Conservation (phyloP, 2,797 vertebrate species). For the Numenius phaeopus region DNA sequence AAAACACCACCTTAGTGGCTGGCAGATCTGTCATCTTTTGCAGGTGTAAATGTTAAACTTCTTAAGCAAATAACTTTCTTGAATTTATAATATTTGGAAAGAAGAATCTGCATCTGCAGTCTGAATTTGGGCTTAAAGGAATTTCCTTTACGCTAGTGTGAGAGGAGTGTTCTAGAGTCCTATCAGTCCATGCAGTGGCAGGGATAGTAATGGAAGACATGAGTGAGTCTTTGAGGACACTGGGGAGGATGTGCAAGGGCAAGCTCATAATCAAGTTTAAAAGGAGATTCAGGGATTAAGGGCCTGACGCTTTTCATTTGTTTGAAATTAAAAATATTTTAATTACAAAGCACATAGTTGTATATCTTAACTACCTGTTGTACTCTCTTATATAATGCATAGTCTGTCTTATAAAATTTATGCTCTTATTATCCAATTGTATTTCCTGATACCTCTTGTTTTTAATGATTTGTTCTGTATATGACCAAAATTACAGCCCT, state of each 20-base stretch:
- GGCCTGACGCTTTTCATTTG: background rate
- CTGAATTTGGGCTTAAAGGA: background rate
- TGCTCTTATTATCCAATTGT: rapidly evolving
- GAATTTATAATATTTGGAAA: background rate
- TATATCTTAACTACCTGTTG: background rate
- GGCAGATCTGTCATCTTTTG: background rate
- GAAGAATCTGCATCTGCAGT: background rate
- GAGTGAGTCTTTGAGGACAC: background rate
- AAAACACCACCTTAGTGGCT: background rate
- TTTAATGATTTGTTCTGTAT: background rate
- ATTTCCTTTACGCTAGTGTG: rapidly evolving
- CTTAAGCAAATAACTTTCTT: background rate
- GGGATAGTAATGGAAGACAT: background rate
- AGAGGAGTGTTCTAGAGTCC: background rate
- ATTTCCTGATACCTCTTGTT: background rate
- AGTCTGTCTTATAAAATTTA: background rate
- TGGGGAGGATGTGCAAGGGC: background rate
- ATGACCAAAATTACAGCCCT: background rate
- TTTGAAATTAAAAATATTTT: background rate
- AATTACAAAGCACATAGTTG: background rate
- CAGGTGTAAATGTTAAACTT: background rate
- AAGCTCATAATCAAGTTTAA: background rate
- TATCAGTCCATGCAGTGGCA: background rate
- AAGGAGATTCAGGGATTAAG: background rate
- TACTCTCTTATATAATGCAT: background rate